phyloP scores from a whole-genome alignment of 2,113 vertebrate genomes.

The Eleginops maclovinus region DNA sequence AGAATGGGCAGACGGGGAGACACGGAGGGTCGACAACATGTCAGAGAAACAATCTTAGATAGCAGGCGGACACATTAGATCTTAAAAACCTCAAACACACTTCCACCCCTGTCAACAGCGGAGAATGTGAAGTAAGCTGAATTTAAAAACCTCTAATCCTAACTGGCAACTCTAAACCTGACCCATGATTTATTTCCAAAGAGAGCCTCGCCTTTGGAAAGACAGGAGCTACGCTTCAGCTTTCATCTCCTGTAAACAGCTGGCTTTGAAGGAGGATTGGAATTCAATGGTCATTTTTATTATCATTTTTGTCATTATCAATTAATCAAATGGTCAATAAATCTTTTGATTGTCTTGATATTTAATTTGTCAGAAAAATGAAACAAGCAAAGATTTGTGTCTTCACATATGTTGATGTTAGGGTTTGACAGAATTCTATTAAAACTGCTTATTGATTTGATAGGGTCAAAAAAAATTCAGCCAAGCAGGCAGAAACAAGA shows the following conservation, averaged over 20 bases:
- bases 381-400: neutral
- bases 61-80: conserved; percentile 43
- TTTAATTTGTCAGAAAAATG: neutral
- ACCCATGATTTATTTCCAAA: conserved; percentile 36
- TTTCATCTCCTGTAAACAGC: neutral
- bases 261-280: neutral
- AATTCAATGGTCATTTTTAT: neutral
- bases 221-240: neutral
- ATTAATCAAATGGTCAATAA: neutral
- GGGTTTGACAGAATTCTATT: neutral
- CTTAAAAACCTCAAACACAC: conserved; percentile 44
- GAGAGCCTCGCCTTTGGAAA: neutral
- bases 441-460: neutral
- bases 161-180: conserved; percentile 46
- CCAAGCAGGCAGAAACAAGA: no score
- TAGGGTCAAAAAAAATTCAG: no score
- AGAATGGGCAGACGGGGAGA: conserved; percentile 22
- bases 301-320: no score
- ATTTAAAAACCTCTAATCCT: conserved; percentile 52
- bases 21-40: conserved; percentile 16
- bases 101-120: conserved; percentile 38
- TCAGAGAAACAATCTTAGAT: conserved; percentile 48
- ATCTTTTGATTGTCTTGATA: neutral
- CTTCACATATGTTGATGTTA: neutral
- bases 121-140: conserved; percentile 23